Base-by-base conservation (phyloP, 2,888 invertebrate species). In the Cephus sareptanus region DNA sequence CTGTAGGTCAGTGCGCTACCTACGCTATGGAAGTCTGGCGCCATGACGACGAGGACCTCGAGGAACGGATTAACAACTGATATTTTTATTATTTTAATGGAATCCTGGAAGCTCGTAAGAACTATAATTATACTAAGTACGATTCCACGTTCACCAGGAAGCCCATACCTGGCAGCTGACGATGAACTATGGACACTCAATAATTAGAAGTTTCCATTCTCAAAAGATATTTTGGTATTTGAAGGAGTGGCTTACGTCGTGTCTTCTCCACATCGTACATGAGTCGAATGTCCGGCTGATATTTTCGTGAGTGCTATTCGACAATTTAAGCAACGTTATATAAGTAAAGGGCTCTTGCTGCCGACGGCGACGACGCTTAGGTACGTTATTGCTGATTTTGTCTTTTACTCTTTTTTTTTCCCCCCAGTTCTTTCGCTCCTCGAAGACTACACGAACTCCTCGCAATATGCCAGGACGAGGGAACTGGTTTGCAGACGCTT, bases 1-100 rank as follows among this genome's bases (percentile, higher is more conserved):
- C 83, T 85, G 84, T 85, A 84, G 86, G 88, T 89, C 86, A 88
- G 84, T 88, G 87, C 85, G 87, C 85, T 85, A 83, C 79, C 81
- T n/a, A n/a, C n/a, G n/a, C n/a, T n/a, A 31, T 56, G 75, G 80
- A 81, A 78, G 77, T 82, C 81, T 79, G 83, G 82, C 84, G 83
- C 80, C 84, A 81, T 73, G 77, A 80, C 79, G 83, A 80, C 84
- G 84, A 80, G 79, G 83, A 80, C 71, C 31, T 23, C 34, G 69
- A 15, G 34, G n/a, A 30, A 23, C 35, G 37, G 81, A 84, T 80
- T 83, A 82, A 77, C 83, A 83, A 84, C 85, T 86, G 85, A 85
- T 85, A 87, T 87, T 86, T 86, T 56, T 23, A 56, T 9, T 56
- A 6, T 56, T 56, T 56, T 23, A 23, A 23, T 56, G 56, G 56